Base-by-base conservation (phyloP, 2,888 invertebrate genomes). In the Acheta domesticus region DNA sequence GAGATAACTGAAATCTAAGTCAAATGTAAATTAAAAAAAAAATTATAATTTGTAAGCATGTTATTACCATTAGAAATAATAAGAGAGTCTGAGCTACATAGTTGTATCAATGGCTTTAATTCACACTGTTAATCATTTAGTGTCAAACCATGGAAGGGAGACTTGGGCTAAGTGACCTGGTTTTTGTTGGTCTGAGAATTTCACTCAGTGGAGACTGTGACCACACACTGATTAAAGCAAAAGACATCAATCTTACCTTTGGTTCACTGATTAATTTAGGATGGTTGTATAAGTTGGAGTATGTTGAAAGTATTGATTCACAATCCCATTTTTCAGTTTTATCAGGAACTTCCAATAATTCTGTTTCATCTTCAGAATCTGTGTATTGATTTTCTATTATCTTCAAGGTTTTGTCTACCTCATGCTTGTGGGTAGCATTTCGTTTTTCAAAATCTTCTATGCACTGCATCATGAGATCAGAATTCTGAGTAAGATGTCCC, bases 201-300 rank as follows among this genome's bases (percentile, higher is more conserved):
- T 36, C 36, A 8, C 11, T 36, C 36, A 36, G 8, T 36, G 36
- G 36, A 36, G 36, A 36, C 11, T 8, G 36, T 36, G 36, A 36
- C 5, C 36, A 36, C 36, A 36, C 36, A 36, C 23, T 23, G 23
- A 5, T 36, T 36, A 3, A 36, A 36, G 36, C 36, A 36, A 36
- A 36, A 36, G 8, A 36, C 11, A 8, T 36, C 8, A 36, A 75
- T 81, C 85, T 84, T 85, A 92, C 92, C 86, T 89, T 91, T n/a
- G 85, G 84, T 84, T 94, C 95, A 77, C 91, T 89, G 78, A 97
- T 96, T 36, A 96, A 84, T 86, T 94, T 95, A 0, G 98, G 98
- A 87, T 95, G 96, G 87, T 98, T 98, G 86, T 96, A 96, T 79
- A 94, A 89, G 85, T 93, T 98, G 12, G 97, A 97, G 86, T 96